These are phyloP conservation scores for Dromococcyx pavoninus DNA, from an alignment of 2,797 vertebrate species.

Conservation along the genomic window DNA sequence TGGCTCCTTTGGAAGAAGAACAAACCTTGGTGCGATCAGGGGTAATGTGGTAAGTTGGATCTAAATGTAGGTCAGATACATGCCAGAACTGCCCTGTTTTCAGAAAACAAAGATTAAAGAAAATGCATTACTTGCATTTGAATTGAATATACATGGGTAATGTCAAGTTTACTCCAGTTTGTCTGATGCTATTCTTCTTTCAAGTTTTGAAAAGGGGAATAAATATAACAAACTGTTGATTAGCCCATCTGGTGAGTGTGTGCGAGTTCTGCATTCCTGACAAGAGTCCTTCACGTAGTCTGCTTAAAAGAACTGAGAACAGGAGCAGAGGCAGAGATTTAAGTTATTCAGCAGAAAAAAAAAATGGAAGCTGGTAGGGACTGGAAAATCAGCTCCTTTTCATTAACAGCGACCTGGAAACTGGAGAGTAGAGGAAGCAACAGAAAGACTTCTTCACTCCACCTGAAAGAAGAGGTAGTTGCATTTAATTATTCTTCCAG, in stretches of 20 bases:
- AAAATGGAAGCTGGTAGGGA: background rate
- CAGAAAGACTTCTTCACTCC: background rate
- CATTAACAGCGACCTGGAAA: background rate
- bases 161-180: background rate
- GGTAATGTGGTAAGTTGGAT: conserved; percentile 88
- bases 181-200: background rate
- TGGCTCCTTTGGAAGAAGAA: conserved; percentile 89
- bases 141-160: background rate
- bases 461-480: background rate
- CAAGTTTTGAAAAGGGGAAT: background rate
- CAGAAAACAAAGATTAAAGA: conserved; percentile 48
- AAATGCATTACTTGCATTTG: conserved; percentile 16
- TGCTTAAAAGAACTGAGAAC: background rate
- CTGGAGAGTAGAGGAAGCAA: background rate
- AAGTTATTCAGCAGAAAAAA: background rate
- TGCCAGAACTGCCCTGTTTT: conserved; percentile 93
- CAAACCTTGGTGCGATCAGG: conserved; percentile 90
- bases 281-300: background rate
- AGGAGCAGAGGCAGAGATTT: background rate
- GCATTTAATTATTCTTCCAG: background rate
- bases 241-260: background rate
- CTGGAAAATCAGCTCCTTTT: background rate
- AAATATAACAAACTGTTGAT: background rate
- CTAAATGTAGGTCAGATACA: conserved; percentile 94
- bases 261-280: background rate